Evolutionary conservation across 2,113 vertebrate species (phyloP).

Genomic region (Bos taurus): ARS-UCD2.0 NC_037337.1:1634001-1634500

Average conservation of each 20-base stretch:
- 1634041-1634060: background rate
- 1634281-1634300: background rate
- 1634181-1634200: background rate
- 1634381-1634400: background rate
- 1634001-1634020: background rate
- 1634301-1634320: background rate
- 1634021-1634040: background rate
- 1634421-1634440: background rate
- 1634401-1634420: background rate
- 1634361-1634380: background rate
- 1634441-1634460: background rate
- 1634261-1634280: background rate
- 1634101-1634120: background rate
- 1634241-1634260: background rate
- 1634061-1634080: background rate
- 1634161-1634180: background rate
- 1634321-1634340: background rate
- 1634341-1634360: background rate
- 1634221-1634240: background rate
- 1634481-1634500: background rate
- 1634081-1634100: background rate
- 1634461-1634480: background rate
- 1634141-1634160: background rate
- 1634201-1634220: background rate
- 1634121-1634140: background rate